phyloP scores from a whole-genome alignment of 2,113 vertebrate genomes.

The Ivindomyrus marchei region DNA sequence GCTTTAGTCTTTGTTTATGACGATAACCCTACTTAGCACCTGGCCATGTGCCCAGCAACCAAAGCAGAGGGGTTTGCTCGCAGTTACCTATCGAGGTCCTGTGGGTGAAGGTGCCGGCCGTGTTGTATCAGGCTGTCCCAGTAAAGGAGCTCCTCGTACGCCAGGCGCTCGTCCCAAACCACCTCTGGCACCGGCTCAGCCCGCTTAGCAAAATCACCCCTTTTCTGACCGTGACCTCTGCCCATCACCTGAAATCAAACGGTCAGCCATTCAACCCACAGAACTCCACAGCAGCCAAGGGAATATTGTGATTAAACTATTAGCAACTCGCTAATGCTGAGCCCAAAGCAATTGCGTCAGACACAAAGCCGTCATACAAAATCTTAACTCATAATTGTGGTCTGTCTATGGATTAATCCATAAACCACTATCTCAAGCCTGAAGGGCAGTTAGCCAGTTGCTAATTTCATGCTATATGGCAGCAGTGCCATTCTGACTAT shows the following conservation, averaged over 20 bases:
- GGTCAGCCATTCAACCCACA: slow-evolving; percentile 31
- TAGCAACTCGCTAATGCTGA: not conserved
- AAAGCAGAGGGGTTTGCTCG: not conserved
- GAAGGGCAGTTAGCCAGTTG: not conserved
- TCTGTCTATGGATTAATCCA: not conserved
- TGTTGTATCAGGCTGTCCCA: slow-evolving; percentile 65
- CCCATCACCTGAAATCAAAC: slow-evolving; percentile 28
- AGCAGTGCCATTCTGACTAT: not conserved
- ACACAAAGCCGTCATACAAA: not conserved
- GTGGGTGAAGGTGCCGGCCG: slow-evolving; percentile 57
- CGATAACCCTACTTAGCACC: not conserved
- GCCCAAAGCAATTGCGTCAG: not conserved
- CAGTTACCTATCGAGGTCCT: slow-evolving; percentile 60
- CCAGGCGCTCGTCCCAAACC: slow-evolving; percentile 61
- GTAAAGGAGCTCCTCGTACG: slow-evolving; percentile 68
- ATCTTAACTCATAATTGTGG: not conserved
- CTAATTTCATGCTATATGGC: not conserved
- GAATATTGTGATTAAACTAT: not conserved
- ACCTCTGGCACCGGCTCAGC: slow-evolving; percentile 21
- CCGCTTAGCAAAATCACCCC: slow-evolving; percentile 25
- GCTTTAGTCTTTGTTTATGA: not conserved
- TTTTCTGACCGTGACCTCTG: slow-evolving; percentile 24
- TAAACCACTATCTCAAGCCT: not conserved
- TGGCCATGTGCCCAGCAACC: not conserved
- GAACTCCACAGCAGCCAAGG: slow-evolving; percentile 16